Conservation (phyloP, 2,797 vertebrate genomes). For the Euthynnus affinis region DNA sequence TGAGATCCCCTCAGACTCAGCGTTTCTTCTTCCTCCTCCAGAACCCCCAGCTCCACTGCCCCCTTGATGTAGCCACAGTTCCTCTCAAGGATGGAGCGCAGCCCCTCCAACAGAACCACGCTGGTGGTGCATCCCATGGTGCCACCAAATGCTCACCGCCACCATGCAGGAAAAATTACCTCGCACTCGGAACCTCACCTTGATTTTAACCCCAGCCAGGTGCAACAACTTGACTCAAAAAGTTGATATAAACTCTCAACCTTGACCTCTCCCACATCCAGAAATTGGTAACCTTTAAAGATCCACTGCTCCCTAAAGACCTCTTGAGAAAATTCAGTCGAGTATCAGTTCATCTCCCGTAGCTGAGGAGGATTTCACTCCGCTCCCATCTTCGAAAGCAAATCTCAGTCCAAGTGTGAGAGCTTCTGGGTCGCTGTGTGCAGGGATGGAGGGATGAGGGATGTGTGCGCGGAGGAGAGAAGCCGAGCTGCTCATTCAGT, state of each 20-base stretch:
- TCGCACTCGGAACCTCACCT: not conserved
- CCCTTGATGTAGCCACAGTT: conserved; percentile 95
- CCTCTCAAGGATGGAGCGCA: conserved; percentile 92
- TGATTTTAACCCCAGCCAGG: conserved; percentile 6
- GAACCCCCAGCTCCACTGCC: conserved; percentile 86
- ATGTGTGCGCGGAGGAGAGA: conserved; percentile 54
- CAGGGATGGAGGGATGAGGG: conserved; percentile 56
- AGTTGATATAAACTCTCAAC: conserved; percentile 6
- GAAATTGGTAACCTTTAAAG: not conserved
- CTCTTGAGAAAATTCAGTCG: conserved; percentile 1
- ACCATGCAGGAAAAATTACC: conserved; percentile 68
- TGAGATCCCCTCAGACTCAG: conserved; percentile 89
- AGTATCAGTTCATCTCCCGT: conserved; percentile 6
- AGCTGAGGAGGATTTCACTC: conserved; percentile 1
- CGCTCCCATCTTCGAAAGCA: conserved; percentile 14
- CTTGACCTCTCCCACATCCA: conserved; percentile 11
- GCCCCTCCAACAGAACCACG: conserved; percentile 92
- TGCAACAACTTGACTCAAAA: conserved; percentile 15
- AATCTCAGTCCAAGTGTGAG: conserved; percentile 10
- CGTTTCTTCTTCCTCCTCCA: conserved; percentile 87
- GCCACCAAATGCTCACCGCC: conserved; percentile 68
- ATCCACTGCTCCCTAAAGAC: no score
- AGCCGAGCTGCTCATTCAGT: conserved; percentile 73
- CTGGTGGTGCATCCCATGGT: conserved; percentile 97
- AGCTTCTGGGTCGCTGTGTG: conserved; percentile 20